Conservation (phyloP, 2,888 invertebrate species). For the Acanthopleura granulata region DNA sequence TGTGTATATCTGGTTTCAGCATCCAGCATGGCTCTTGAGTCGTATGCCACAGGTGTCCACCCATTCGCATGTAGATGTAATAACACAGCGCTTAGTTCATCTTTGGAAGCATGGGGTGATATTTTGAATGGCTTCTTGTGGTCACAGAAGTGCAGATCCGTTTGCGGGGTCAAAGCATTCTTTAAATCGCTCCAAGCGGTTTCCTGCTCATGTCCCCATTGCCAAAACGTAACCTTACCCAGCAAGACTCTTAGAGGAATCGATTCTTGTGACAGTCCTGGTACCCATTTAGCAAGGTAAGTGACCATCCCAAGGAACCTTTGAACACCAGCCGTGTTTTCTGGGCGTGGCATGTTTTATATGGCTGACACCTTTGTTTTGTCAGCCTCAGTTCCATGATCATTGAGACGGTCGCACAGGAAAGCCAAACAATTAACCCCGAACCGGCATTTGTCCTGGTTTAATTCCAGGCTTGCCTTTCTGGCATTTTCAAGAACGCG, state of each 20-base stretch:
- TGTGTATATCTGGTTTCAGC: slow-evolving; percentile 7
- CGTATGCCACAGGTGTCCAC: slow-evolving; percentile 10
- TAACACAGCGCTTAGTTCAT: not conserved
- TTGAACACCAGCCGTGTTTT: slow-evolving; percentile 4
- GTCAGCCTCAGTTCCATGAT: slow-evolving; percentile 19
- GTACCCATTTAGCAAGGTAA: not conserved
- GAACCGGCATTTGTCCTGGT: slow-evolving; percentile 14
- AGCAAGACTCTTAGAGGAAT: no score
- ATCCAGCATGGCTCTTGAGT: not conserved
- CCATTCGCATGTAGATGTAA: not conserved
- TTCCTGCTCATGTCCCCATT: no score
- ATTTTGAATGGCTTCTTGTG: slow-evolving; percentile 3
- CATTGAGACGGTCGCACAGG: slow-evolving; percentile 20
- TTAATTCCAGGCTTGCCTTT: slow-evolving; percentile 22
- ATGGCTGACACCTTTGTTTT: not conserved
- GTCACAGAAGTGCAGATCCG: not conserved
- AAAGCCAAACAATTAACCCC: not conserved
- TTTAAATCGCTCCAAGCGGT: not conserved
- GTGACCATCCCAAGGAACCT: not conserved
- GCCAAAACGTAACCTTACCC: no score
- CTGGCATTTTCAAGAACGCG: no score
- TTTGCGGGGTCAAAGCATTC: not conserved
- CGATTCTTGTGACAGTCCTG: not conserved
- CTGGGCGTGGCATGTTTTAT: not conserved
- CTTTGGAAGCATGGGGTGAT: slow-evolving; percentile 14